Evolutionary conservation across 1,140 invertebrate genomes (phyloP).

Genomic region (Magallana ariakensis): DNA sequence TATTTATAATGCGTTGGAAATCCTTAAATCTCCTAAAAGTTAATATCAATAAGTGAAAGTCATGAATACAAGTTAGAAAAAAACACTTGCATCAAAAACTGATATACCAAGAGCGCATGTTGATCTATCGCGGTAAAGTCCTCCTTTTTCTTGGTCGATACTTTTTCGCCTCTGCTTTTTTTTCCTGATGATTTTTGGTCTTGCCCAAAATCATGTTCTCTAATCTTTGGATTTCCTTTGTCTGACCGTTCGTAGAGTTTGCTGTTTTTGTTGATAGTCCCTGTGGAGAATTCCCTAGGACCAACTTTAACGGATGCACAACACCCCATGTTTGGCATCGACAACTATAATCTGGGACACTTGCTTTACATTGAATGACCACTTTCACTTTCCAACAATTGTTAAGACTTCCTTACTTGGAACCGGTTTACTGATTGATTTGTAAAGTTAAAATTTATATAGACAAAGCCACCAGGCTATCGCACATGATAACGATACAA

Average conservation of each 20-base stretch:
- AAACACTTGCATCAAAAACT: too few species aligned
- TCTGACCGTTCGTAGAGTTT: too few species aligned
- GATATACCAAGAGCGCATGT: background rate
- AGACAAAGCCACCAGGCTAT: too few species aligned
- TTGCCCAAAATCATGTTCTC: too few species aligned
- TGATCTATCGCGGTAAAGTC: background rate
- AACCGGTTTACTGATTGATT: background rate
- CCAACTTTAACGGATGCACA: background rate
- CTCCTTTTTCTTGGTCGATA: background rate
- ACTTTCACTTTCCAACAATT: background rate
- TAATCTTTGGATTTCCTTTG: too few species aligned
- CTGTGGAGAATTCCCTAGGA: background rate
- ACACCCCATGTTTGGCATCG: background rate
- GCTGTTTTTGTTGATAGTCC: background rate
- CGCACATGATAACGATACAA: too few species aligned
- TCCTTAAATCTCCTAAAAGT: background rate
- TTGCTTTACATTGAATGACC: background rate
- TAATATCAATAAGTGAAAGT: background rate
- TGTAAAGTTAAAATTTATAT: background rate
- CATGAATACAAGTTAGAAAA: too few species aligned
- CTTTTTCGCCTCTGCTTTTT: background rate
- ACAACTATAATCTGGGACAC: too few species aligned
- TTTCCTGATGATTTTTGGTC: too few species aligned
- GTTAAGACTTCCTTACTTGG: background rate
- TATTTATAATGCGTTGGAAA: background rate